Evolutionary conservation across 2,888 invertebrate genomes (phyloP), one percentile per base, ranked within the genome.

Genomic region (Agelastica alni): DNA sequence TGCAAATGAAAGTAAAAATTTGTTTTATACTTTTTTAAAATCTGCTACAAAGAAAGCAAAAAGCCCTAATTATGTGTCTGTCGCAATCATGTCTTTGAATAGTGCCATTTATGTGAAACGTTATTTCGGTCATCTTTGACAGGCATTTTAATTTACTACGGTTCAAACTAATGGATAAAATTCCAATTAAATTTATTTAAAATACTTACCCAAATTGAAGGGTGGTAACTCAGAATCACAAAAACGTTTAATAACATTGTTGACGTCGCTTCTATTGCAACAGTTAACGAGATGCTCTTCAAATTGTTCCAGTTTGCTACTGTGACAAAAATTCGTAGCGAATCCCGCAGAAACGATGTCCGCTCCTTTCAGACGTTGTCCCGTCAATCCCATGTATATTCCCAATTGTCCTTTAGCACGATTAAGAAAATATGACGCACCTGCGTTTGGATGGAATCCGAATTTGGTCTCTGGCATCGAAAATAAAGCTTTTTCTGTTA

Each of bases 381-480:
- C 84, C 28, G 96, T 96, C 32, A 99, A 81, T 16, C 93, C 98
- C 51, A 99, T 80, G 74, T 87, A 99, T 31, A 89, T 76, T 48
- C 99, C 98, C 28, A 98, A 79, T 71, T 91, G 88, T 12, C 92
- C 92, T 51, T 84, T 82, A 39, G 99, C 75, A 57, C 93, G 83
- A 0, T 98, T 89, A 46, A 99, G 79, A 74, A 98, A 94, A 70
- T 93, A 88, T 1, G 93, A 90, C 0, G 91, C 96, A 1, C 98
- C 99, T 4, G 97, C 97, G 81, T 99, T 98, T 1, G 98, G 96
- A 71, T 96, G 94, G 26, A 98, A 79, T 5, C 96, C 98, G 67
- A 99, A 96, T 9, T 90, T 93, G 0, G 97, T 96, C 80, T 99
- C 99, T 0, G 98, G 99, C 98, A 99, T 99, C 0, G 98, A 96